These are phyloP conservation scores for Vannuccia rotundouncinata DNA, from an alignment of 2,888 invertebrate genomes.

Conservation along the genomic window DNA sequence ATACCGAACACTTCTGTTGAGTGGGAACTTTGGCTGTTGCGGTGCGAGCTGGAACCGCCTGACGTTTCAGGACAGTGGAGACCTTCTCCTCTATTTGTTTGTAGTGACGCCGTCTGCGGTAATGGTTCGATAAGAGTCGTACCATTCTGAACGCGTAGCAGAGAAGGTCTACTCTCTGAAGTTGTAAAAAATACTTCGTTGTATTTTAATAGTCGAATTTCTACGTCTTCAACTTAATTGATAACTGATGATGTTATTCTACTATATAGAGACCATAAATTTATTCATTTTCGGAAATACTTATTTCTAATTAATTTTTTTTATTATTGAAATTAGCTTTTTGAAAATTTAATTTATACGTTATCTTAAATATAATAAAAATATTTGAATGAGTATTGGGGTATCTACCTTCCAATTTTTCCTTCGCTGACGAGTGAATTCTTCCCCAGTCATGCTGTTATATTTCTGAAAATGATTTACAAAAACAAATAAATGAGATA, in stretches of 20 bases:
- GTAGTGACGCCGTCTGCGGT: background rate
- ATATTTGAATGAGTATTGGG: too few relatives aligned
- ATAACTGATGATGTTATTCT: too few relatives aligned
- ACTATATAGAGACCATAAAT: too few relatives aligned
- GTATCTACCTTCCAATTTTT: background rate
- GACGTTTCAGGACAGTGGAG: background rate
- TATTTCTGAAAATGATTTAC: background rate
- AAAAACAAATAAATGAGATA: too few relatives aligned
- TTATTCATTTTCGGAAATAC: too few relatives aligned
- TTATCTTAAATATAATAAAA: too few relatives aligned
- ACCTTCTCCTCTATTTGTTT: background rate
- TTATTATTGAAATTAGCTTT: too few relatives aligned
- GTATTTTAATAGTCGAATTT: too few relatives aligned
- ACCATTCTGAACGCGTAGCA: background rate
- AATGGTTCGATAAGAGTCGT: background rate
- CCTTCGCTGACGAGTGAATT: background rate
- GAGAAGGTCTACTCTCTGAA: background rate
- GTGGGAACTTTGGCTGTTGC: background rate
- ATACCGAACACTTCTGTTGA: background rate
- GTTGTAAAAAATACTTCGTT: too few relatives aligned
- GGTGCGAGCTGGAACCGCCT: background rate
- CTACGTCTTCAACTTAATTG: too few relatives aligned
- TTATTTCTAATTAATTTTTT: too few relatives aligned
- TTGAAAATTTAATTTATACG: too few relatives aligned
- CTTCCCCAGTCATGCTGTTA: background rate